Conservation (phyloP, 2,797 vertebrate genomes). For the Poecilia wingei region DNA sequence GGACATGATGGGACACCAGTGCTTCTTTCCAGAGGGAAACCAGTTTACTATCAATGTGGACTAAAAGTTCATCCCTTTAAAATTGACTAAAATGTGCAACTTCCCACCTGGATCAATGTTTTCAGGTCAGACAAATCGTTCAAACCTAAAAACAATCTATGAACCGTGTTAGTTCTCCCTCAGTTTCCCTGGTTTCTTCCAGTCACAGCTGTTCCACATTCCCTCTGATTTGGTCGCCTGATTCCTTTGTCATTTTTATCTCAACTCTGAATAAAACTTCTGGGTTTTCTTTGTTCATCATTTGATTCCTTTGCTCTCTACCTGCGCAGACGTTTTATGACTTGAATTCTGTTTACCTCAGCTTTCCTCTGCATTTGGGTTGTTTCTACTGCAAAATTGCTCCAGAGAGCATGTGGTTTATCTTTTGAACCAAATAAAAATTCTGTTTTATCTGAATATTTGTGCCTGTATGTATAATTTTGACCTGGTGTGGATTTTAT, state of each 20-base stretch:
- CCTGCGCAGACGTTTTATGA: background rate
- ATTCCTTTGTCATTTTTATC: background rate
- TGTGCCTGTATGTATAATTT: slow-evolving; percentile 15
- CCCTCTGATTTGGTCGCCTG: background rate
- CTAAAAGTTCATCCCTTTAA: background rate
- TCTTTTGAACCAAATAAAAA: background rate
- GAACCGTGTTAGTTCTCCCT: background rate
- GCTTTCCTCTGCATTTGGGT: background rate
- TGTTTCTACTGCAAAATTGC: background rate
- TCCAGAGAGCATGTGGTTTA: background rate
- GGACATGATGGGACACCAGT: background rate
- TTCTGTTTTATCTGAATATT: background rate
- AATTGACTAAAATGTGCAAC: background rate
- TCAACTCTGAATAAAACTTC: background rate
- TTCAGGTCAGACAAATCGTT: background rate
- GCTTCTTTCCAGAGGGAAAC: background rate
- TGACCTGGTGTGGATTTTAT: background rate
- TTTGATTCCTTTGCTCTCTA: background rate
- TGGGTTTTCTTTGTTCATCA: background rate
- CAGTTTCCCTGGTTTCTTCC: background rate
- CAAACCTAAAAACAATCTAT: background rate
- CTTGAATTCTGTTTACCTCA: background rate
- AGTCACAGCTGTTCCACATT: background rate
- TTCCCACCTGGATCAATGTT: background rate
- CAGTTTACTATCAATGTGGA: background rate